These are phyloP conservation scores for Tylochromis polylepis DNA, from an alignment of 2,113 vertebrate species.

Conservation along the genomic window DNA sequence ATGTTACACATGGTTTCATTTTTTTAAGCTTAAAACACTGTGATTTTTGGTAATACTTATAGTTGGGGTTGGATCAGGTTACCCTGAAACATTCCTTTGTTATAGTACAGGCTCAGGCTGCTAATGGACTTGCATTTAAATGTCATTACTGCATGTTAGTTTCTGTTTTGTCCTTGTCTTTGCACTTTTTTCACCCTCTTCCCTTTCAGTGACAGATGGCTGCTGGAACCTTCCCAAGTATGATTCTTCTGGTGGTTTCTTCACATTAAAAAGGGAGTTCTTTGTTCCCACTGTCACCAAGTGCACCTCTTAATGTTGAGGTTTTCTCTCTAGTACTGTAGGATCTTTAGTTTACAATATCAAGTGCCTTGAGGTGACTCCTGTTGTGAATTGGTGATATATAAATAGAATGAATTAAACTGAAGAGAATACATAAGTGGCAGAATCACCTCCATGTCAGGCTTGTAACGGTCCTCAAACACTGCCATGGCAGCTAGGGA, in stretches of 20 bases:
- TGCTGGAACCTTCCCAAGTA: background rate
- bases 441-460: constrained; percentile 85
- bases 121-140: background rate
- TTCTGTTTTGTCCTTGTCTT: background rate
- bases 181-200: background rate
- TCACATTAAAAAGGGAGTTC: background rate
- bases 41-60: no score
- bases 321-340: background rate
- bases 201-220: background rate
- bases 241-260: background rate
- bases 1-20: background rate
- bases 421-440: background rate
- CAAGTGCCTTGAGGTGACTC: background rate
- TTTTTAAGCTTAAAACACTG: background rate
- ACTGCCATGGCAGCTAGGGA: constrained; percentile 96
- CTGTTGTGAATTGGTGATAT: background rate
- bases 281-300: background rate
- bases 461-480: constrained; percentile 93
- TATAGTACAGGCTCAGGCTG: background rate
- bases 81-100: no score
- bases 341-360: background rate
- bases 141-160: background rate
- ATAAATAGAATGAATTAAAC: background rate
- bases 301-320: background rate
- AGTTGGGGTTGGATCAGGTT: no score